phyloP scores from a whole-genome alignment of 2,797 vertebrate species.

The Enteromius treurensis region DNA sequence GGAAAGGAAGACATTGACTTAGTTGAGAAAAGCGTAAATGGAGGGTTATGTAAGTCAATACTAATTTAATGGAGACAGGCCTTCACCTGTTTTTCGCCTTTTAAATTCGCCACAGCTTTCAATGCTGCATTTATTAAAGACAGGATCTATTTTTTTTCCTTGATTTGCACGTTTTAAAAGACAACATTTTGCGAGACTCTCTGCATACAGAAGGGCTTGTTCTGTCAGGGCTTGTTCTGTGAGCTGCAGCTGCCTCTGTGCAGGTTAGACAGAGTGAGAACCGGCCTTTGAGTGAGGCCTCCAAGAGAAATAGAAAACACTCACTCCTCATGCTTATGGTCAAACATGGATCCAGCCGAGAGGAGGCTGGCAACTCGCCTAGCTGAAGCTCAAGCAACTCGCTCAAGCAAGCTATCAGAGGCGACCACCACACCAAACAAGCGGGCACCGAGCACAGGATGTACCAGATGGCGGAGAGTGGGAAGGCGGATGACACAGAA shows the following conservation, averaged over 20 bases:
- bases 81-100: constrained; percentile 81
- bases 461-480: constrained; percentile 22
- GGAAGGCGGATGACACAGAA: constrained; percentile 68
- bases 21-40: constrained; percentile 79
- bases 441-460: constrained; percentile 48
- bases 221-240: constrained; percentile 57
- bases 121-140: constrained; percentile 66
- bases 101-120: constrained; percentile 68
- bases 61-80: constrained; percentile 76
- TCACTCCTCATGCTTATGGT: constrained; percentile 71
- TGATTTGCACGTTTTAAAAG: constrained; percentile 60
- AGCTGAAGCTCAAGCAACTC: constrained; percentile 49
- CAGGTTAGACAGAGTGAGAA: constrained; percentile 68
- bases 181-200: constrained; percentile 67
- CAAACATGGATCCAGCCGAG: constrained; percentile 69
- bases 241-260: constrained; percentile 16
- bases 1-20: constrained; percentile 73
- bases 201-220: constrained; percentile 28
- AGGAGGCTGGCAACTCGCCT: constrained; percentile 68
- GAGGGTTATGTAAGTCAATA: constrained; percentile 74
- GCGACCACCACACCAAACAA: constrained; percentile 40
- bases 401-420: constrained; percentile 36
- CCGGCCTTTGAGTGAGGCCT: constrained; percentile 65
- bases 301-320: constrained; percentile 77
- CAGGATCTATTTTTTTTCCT: constrained; percentile 68